Evolutionary conservation across 2,888 invertebrate species (phyloP).

Genomic region (Meteorus cinctellus): DNA sequence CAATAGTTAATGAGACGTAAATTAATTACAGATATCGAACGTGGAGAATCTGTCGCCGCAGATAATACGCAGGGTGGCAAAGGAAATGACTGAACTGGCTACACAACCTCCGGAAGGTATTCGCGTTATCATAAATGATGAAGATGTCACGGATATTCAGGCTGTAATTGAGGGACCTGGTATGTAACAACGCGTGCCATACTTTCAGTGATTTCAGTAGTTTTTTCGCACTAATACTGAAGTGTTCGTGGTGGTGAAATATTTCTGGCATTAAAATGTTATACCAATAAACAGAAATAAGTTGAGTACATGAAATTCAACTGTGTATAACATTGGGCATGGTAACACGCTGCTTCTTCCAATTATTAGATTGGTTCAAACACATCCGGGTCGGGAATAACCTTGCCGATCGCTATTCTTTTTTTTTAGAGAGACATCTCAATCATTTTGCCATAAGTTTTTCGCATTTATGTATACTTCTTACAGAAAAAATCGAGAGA

Average conservation of each 20-base stretch:
- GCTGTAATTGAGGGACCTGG: constrained; percentile 94
- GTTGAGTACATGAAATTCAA: no score
- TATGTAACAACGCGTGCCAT: constrained; percentile 63
- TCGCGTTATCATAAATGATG: constrained; percentile 90
- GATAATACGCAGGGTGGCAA: constrained; percentile 89
- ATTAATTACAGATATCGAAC: constrained; percentile 83
- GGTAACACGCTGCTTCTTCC: no score
- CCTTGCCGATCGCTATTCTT: no score
- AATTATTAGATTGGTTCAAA: no score
- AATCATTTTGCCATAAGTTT: neutral
- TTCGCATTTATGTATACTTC: constrained; percentile 57
- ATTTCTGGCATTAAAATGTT: no score
- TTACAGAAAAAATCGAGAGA: neutral
- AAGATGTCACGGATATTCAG: constrained; percentile 95
- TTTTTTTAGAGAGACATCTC: no score
- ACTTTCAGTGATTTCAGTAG: constrained; percentile 29
- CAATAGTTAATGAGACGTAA: neutral
- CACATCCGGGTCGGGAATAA: no score
- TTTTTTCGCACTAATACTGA: neutral
- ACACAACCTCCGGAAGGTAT: constrained; percentile 93
- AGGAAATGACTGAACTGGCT: constrained; percentile 89
- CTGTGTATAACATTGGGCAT: no score
- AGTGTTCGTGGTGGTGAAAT: no score
- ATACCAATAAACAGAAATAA: no score
- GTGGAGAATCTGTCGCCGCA: constrained; percentile 97